Evolutionary conservation across 2,113 vertebrate species (phyloP), one percentile per base, ranked within the genome.

Genomic region (Prochilodus magdalenae): DNA sequence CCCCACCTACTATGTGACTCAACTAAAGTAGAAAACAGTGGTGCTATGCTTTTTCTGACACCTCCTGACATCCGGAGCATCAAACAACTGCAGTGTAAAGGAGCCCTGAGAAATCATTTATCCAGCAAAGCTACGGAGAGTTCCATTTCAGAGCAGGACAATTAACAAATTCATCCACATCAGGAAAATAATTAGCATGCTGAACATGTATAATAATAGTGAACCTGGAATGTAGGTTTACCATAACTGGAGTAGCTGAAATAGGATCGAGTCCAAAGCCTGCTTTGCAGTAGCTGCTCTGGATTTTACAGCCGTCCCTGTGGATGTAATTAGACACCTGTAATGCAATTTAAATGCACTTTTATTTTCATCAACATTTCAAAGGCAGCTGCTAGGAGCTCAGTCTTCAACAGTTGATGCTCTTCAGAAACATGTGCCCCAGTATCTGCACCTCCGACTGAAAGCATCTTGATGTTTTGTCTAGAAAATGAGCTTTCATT

Each of bases 371-470:
- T 59, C 53, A 62, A 49, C 33, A 26, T 73, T 74, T 81, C 26
- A 81, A 60, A 53, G n/a, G 72, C 72, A 83, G 76, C 80, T 86
- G 67, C 29, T 40, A 69, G 49, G 60, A 62, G 51, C 70, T 33
- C 55, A 27, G 30, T 44, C 27, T 69, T 69, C 53, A 71, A 22
- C 57, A n/a, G 36, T 29, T 73, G 5, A 65, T 36, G 5, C 67
- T 55, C 12, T 59, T 74, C 13, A 78, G 13, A 51, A 22, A 72
- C 30, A 22, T 24, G 20, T 73, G 63, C 67, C 70, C 75, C 24
- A 29, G 59, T 75, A 30, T 53, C n/a, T 57, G 72, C 22, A 27
- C 60, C 75, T 79, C 18, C 15, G n/a, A 79, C 75, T 83, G 80
- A 66, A 75, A 75, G 47, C 65, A 47, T 70, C 66, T 44, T 13